Percentiles rank a stretch among this genome's conserved stretches.
phyloP scores from a whole-genome alignment of 2,888 invertebrate species.

The Drosophila recens region DNA sequence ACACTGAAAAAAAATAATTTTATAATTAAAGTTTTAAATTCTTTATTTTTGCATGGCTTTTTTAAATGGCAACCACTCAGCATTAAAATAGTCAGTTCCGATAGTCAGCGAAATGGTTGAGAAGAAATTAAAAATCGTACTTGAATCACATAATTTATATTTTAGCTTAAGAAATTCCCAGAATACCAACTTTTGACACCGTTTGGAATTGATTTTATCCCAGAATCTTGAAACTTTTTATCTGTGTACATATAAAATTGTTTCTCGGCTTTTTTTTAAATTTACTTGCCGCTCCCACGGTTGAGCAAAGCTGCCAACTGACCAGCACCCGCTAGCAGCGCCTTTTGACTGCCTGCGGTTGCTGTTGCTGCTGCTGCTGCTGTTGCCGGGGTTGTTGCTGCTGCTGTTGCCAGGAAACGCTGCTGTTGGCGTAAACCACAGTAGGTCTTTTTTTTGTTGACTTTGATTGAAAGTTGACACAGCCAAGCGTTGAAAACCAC shows the following conservation, averaged over 20 bases:
- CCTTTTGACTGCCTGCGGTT: conserved; percentile 54
- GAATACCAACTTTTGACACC: too few species aligned
- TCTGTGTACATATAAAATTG: conserved; percentile 13
- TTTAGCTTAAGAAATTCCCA: too few species aligned
- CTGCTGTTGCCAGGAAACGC: conserved; percentile 70
- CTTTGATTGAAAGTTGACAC: conserved; percentile 82
- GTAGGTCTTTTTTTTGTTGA: conserved; percentile 67
- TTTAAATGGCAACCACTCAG: too few species aligned
- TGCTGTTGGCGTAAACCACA: conserved; percentile 72
- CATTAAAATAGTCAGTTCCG: too few species aligned
- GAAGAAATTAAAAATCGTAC: too few species aligned
- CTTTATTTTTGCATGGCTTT: too few species aligned
- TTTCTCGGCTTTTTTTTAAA: conserved; percentile 6
- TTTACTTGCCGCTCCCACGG: conserved; percentile 74
- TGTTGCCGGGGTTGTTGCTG: conserved; percentile 34
- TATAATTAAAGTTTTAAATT: too few species aligned
- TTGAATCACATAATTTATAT: too few species aligned
- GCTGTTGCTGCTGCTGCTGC: conserved; percentile 44
- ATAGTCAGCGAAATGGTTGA: too few species aligned
- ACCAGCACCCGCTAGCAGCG: conserved; percentile 76
- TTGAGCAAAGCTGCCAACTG: conserved; percentile 62
- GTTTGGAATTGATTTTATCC: too few species aligned
- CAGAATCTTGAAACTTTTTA: too few species aligned
- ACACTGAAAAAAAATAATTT: neutral
- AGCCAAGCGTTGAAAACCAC: conserved; percentile 83